Conservation (phyloP, 2,797 vertebrate genomes). For the Hephaestus fuliginosus region DNA sequence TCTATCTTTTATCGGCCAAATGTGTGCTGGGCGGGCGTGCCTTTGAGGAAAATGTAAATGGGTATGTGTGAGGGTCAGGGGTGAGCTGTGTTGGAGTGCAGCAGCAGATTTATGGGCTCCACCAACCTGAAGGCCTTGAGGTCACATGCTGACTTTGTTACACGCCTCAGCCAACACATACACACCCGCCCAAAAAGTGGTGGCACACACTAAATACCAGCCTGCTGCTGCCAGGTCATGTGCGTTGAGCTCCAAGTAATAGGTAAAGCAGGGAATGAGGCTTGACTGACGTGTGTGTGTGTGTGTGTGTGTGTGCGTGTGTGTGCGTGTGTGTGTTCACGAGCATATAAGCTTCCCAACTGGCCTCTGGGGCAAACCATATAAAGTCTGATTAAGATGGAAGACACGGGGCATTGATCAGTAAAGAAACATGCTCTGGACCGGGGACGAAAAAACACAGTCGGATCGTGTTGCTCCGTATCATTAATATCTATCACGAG, state of each 20-base stretch:
- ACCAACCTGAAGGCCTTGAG: conserved; percentile 60
- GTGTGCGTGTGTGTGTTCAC: background rate
- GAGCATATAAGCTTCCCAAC: conserved; percentile 18
- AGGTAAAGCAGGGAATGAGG: conserved; percentile 59
- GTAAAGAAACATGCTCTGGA: conserved; percentile 48
- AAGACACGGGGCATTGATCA: conserved; percentile 65
- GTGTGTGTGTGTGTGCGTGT: background rate
- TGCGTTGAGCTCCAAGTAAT: conserved; percentile 37
- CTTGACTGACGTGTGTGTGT: conserved; percentile 30
- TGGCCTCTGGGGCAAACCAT: conserved; percentile 33
- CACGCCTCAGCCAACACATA: conserved; percentile 54
- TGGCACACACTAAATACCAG: conserved; percentile 33
- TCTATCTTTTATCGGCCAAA: conserved; percentile 18
- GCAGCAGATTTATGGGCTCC: conserved; percentile 75
- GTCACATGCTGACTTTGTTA: conserved; percentile 80
- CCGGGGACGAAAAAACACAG: conserved; percentile 52
- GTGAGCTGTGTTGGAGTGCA: conserved; percentile 60
- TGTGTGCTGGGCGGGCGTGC: conserved; percentile 6
- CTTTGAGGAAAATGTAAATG: conserved; percentile 53
- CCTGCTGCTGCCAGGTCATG: conserved; percentile 37
- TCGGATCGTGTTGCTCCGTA: conserved; percentile 63
- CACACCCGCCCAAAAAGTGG: conserved; percentile 25
- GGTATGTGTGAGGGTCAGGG: conserved; percentile 65
- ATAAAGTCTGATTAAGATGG: conserved; percentile 67
- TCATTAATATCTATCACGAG: conserved; percentile 72